Conservation (phyloP, 2,888 invertebrate species). For the Tipula vernalis region DNA sequence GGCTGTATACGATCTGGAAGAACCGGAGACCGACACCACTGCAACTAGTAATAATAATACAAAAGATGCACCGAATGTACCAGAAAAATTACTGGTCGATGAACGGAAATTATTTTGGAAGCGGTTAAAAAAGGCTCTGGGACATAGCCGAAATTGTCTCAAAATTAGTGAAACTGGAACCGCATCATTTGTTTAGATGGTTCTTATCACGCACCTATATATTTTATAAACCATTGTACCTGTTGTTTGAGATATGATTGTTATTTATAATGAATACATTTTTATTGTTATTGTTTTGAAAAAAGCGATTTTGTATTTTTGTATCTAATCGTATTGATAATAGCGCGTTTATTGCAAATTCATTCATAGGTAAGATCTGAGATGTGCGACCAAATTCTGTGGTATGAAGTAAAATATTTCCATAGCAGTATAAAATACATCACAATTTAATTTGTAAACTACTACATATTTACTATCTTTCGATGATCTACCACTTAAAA, state of each 20-base stretch:
- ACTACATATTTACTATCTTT: too few relatives aligned
- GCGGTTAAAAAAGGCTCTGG: slow-evolving; percentile 25
- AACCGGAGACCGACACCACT: slow-evolving; percentile 17
- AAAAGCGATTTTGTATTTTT: background rate
- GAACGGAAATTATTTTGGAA: slow-evolving; percentile 34
- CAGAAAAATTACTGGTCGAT: slow-evolving; percentile 18
- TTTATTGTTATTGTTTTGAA: background rate
- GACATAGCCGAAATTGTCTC: background rate
- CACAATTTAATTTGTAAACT: too few relatives aligned
- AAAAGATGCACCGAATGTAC: background rate
- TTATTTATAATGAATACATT: background rate
- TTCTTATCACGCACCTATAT: background rate
- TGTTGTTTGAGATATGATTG: background rate
- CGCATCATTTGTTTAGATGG: background rate
- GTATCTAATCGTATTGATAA: background rate
- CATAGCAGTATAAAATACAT: too few relatives aligned
- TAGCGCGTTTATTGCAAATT: background rate
- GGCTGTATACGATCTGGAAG: background rate
- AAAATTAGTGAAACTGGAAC: background rate
- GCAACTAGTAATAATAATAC: background rate
- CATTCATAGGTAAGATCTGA: too few relatives aligned
- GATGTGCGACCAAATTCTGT: too few relatives aligned
- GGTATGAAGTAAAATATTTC: too few relatives aligned
- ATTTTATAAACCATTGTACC: background rate
- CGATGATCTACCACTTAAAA: too few relatives aligned